Conservation (phyloP, 2,888 invertebrate species). For the Drosophila bunnanda region DNA sequence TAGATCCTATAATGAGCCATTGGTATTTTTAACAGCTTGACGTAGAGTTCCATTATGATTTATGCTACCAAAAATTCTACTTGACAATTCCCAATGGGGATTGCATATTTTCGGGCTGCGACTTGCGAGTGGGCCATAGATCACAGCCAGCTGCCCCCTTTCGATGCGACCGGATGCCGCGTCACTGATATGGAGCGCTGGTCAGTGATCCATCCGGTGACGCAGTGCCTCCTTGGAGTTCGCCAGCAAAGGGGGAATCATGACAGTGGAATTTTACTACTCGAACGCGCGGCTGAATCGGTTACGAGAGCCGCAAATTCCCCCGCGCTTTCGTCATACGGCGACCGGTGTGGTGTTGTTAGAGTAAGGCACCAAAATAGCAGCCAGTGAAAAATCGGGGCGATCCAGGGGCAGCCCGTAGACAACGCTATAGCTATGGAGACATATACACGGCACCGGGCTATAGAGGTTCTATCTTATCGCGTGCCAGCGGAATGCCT, state of each 20-base stretch:
- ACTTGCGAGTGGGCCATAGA: neutral
- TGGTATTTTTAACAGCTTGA: neutral
- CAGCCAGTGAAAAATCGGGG: constrained; percentile 24
- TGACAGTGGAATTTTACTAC: constrained; percentile 40
- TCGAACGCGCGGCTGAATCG: neutral
- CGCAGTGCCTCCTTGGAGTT: constrained; percentile 17
- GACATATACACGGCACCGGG: neutral
- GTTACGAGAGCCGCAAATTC: constrained; percentile 43
- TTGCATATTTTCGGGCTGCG: constrained; percentile 7
- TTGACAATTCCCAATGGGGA: neutral
- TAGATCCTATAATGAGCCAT: too few relatives aligned
- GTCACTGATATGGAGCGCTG: constrained; percentile 52
- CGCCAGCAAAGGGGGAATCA: constrained; percentile 18
- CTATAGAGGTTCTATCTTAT: constrained; percentile 34
- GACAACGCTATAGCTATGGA: constrained; percentile 11
- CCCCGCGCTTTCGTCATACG: constrained; percentile 53
- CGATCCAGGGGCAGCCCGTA: constrained; percentile 31
- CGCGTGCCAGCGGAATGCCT: constrained; percentile 35
- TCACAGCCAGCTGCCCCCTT: neutral
- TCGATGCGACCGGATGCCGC: constrained; percentile 42
- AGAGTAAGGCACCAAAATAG: constrained; percentile 38
- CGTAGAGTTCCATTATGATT: neutral
- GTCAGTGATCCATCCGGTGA: constrained; percentile 48
- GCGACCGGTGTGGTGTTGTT: neutral
- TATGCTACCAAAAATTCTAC: neutral